Evolutionary conservation across 1,140 invertebrate genomes (phyloP).

Genomic region (Mamestra configurata): DNA sequence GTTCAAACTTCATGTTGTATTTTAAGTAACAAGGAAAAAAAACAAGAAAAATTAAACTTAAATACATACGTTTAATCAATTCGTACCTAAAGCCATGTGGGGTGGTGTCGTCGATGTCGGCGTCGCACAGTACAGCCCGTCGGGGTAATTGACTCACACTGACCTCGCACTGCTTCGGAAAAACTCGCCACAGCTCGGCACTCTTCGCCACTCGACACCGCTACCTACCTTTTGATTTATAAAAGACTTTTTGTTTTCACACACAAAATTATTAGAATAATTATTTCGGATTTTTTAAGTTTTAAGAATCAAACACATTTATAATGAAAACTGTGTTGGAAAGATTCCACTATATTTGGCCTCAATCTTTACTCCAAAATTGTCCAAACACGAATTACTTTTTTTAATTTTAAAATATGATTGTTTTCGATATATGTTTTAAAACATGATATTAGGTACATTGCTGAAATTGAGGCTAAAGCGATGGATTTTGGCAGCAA

Average conservation of each 20-base stretch:
- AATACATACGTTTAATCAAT: not conserved
- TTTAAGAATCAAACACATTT: too few species aligned
- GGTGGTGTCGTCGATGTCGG: conserved; percentile 58
- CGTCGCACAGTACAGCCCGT: conserved; percentile 58
- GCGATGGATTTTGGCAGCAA: not conserved
- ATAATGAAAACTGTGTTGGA: too few species aligned
- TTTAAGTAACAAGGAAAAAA: too few species aligned
- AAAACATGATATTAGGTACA: too few species aligned
- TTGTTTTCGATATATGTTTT: too few species aligned
- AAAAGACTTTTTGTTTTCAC: conserved; percentile 11
- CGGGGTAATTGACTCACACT: conserved; percentile 84
- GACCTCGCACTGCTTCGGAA: conserved; percentile 82
- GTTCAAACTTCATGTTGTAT: too few species aligned
- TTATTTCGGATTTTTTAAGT: too few species aligned
- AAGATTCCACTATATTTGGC: too few species aligned
- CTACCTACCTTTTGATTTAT: conserved; percentile 33
- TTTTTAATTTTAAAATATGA: too few species aligned
- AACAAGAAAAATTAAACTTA: not conserved
- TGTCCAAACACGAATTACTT: too few species aligned
- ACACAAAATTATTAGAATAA: not conserved
- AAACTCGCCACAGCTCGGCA: conserved; percentile 75
- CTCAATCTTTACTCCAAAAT: too few species aligned
- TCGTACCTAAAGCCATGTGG: conserved; percentile 8
- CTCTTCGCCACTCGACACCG: conserved; percentile 61
- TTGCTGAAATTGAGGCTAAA: too few species aligned